Evolutionary conservation across 2,888 invertebrate genomes (phyloP).

Genomic region (Drosophila rellima): DNA sequence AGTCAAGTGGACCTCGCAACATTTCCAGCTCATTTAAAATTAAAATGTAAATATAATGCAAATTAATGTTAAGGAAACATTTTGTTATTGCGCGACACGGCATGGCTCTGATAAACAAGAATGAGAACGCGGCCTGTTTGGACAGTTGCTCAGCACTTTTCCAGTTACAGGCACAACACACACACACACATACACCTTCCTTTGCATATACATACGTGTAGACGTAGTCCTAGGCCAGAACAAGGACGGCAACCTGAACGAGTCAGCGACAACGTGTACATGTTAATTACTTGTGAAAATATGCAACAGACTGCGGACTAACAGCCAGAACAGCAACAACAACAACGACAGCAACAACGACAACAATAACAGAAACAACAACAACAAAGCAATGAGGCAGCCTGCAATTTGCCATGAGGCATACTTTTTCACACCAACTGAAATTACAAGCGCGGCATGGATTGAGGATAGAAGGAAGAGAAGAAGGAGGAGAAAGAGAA

Average conservation of each 20-base stretch:
- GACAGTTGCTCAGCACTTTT: constrained; percentile 64
- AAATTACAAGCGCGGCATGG: constrained; percentile 54
- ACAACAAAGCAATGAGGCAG: constrained; percentile 31
- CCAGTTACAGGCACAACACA: constrained; percentile 14
- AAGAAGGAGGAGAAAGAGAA: not conserved
- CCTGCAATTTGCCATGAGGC: constrained; percentile 69
- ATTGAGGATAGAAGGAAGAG: constrained; percentile 15
- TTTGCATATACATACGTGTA: constrained; percentile 1
- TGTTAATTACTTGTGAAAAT: constrained; percentile 81
- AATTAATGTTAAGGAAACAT: constrained; percentile 73
- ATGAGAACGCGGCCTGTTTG: constrained; percentile 58
- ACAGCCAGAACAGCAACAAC: constrained; percentile 20
- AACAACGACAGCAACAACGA: constrained; percentile 12
- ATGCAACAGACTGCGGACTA: constrained; percentile 72
- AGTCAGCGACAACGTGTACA: constrained; percentile 65
- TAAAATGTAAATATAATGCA: constrained; percentile 76
- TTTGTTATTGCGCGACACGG: constrained; percentile 56
- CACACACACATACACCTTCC: constrained; percentile 16
- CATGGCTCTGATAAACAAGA: constrained; percentile 59
- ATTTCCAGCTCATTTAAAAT: constrained; percentile 60
- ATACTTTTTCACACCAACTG: constrained; percentile 71
- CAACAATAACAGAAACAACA: constrained; percentile 18
- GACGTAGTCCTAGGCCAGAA: constrained; percentile 38
- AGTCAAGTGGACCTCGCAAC: constrained; percentile 39
- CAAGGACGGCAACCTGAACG: constrained; percentile 43